phyloP scores from a whole-genome alignment of 2,797 vertebrate genomes.

The Premnoplex brunnescens region DNA sequence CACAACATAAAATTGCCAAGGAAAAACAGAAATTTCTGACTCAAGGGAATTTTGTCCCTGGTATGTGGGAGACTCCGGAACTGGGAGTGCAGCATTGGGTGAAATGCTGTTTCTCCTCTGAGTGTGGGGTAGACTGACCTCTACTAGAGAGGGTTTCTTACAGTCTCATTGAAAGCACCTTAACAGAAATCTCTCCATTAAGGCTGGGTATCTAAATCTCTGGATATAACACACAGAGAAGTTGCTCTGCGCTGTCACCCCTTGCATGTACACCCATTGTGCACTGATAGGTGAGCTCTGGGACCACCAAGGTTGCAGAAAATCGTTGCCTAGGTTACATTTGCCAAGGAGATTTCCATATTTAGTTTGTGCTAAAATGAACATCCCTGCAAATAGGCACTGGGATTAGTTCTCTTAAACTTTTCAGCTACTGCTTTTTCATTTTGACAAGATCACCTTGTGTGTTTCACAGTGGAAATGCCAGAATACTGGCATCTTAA shows the following conservation, averaged over 20 bases:
- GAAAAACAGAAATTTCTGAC: background rate
- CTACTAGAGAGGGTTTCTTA: background rate
- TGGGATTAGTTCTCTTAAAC: background rate
- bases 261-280: background rate
- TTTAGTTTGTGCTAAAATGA: background rate
- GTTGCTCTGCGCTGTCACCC: background rate
- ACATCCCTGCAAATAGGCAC: background rate
- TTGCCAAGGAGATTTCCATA: background rate
- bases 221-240: background rate
- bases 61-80: background rate
- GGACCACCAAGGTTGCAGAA: background rate
- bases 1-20: background rate
- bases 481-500: background rate
- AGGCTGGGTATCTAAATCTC: background rate
- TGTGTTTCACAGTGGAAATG: background rate
- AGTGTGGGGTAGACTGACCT: background rate
- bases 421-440: background rate
- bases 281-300: background rate
- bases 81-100: background rate
- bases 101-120: background rate
- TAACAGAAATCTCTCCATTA: background rate
- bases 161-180: background rate
- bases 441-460: background rate
- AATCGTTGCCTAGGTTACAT: background rate
- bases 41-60: background rate